phyloP scores from a whole-genome alignment of 2,888 invertebrate genomes.

The Craniophora ligustri region DNA sequence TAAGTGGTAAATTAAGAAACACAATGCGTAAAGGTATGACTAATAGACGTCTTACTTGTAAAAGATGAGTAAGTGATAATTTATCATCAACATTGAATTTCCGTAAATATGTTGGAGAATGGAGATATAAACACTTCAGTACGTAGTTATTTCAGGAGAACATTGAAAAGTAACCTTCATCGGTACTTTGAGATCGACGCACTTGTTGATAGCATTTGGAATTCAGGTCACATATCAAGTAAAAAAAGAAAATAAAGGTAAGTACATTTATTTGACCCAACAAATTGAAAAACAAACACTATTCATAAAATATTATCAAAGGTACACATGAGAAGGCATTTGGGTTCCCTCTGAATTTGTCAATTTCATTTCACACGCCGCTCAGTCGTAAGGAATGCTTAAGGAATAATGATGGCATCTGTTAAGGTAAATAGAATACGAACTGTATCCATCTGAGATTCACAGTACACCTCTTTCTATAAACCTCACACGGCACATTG shows the following conservation, averaged over 20 bases:
- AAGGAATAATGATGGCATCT: conserved; percentile 80
- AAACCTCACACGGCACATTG: conserved; percentile 70
- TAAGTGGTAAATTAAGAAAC: neutral
- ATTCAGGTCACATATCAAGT: conserved; percentile 40
- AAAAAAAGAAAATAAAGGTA: conserved; percentile 30
- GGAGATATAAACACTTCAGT: neutral
- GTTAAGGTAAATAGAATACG: conserved; percentile 85
- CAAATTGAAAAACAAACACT: conserved; percentile 47
- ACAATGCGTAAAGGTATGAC: neutral
- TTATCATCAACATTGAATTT: neutral
- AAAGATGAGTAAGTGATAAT: neutral
- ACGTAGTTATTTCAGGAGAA: neutral
- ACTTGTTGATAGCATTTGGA: conserved; percentile 42
- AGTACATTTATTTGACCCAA: conserved; percentile 32
- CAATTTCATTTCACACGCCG: conserved; percentile 60
- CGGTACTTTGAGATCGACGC: neutral
- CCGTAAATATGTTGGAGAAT: neutral
- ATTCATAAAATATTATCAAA: conserved; percentile 47
- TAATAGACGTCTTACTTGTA: neutral
- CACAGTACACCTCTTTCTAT: conserved; percentile 82
- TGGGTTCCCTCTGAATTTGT: conserved; percentile 57
- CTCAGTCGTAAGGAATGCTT: conserved; percentile 69
- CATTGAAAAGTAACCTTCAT: neutral
- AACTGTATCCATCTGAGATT: conserved; percentile 82
- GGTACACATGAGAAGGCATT: conserved; percentile 36